phyloP scores from a whole-genome alignment of 30 jellyfish, hydroid and myxozoan genomes.

The Aurelia coerulea region DNA sequence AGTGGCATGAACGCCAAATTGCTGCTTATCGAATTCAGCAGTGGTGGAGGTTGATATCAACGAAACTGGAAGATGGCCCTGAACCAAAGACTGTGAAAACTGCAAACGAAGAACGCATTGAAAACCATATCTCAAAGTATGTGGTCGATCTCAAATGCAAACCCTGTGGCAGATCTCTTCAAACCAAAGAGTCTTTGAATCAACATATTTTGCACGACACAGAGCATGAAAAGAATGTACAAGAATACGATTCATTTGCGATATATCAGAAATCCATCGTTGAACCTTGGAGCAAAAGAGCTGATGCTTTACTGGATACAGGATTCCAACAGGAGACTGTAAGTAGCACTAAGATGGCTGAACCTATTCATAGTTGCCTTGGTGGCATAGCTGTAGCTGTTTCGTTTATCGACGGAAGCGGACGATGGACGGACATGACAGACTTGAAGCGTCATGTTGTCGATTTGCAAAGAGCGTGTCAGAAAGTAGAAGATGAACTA shows the following conservation, averaged over 20 bases:
- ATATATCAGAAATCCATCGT: not conserved
- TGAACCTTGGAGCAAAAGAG: constrained; percentile 11
- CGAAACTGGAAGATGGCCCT: too few species aligned
- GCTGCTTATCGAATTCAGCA: constrained; percentile 30
- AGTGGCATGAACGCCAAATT: not conserved
- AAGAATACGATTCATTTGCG: not conserved
- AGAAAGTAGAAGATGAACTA: not conserved
- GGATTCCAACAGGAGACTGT: constrained; percentile 24
- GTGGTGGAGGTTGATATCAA: constrained; percentile 35
- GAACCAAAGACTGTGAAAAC: too few species aligned
- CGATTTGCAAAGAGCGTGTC: constrained; percentile 5
- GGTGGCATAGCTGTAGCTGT: not conserved
- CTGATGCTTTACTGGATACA: constrained; percentile 30
- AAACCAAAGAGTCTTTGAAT: not conserved
- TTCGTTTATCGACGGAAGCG: not conserved
- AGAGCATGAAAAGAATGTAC: not conserved
- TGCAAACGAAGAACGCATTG: constrained; percentile 5
- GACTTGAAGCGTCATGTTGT: constrained; percentile 1
- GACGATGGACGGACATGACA: constrained; percentile 16
- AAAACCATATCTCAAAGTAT: constrained; percentile 13
- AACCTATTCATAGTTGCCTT: not conserved
- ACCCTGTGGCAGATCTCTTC: constrained; percentile 38
- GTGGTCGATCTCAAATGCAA: constrained; percentile 25
- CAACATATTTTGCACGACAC: constrained; percentile 7
- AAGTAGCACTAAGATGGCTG: constrained; percentile 5